A percentile compares a stretch with the other conserved stretches of the same genome.
phyloP scores from a whole-genome alignment of 2,888 invertebrate species.

The Nemotelus nigrinus region DNA sequence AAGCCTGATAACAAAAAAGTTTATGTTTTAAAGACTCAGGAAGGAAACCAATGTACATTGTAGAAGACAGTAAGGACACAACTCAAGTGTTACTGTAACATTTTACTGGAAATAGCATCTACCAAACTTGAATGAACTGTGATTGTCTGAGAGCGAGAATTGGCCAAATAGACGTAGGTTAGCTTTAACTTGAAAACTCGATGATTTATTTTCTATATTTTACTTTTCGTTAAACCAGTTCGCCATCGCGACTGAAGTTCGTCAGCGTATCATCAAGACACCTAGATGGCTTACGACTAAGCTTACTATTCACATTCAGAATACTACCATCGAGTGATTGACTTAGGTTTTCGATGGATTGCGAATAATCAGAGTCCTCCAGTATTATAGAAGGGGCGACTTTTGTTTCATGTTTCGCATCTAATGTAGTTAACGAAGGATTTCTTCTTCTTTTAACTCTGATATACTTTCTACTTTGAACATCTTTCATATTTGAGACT shows the following conservation, averaged over 20 bases:
- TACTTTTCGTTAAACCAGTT: constrained; percentile 48
- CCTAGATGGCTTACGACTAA: neutral
- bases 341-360: constrained; percentile 8
- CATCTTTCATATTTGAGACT: neutral
- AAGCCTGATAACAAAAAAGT: too few species aligned
- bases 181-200: too few species aligned
- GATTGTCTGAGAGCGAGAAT: too few species aligned
- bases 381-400: constrained; percentile 50
- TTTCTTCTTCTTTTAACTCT: constrained; percentile 11
- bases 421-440: neutral
- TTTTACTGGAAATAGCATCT: too few species aligned
- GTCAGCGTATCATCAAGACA: constrained; percentile 44
- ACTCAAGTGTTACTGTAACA: too few species aligned
- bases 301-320: neutral
- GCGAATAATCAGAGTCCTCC: constrained; percentile 43
- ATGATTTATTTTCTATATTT: neutral
- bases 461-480: constrained; percentile 3
- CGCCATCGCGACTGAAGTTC: constrained; percentile 50
- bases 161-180: too few species aligned
- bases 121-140: too few species aligned
- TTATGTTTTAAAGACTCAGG: too few species aligned
- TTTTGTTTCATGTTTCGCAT: neutral
- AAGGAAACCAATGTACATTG: too few species aligned
- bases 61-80: too few species aligned
- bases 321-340: constrained; percentile 3